Evolutionary conservation across 2,888 invertebrate species (phyloP), one percentile per base, ranked within the genome.

Genomic region (Caenorhabditis uteleia): DNA sequence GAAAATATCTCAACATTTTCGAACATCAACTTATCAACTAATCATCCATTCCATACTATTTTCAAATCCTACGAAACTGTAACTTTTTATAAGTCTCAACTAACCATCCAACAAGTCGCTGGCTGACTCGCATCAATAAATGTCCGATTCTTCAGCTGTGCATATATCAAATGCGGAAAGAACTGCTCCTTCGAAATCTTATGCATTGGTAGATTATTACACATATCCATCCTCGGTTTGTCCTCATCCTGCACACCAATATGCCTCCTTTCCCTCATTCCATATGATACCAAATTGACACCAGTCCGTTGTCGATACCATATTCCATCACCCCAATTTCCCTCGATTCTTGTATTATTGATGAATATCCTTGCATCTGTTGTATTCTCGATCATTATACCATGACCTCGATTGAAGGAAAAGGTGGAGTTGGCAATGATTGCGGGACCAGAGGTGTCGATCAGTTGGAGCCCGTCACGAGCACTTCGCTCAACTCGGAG

Each of bases 381-480:
- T 3, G 81, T 75, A 57, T 78, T 77, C 25, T 79, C 79, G 7
- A 82, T 59, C 4, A 69, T 70, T 10, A 82, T 70, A 14, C 80
- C 80, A 50, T 83, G 84, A 87, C 89, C 89, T 85, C 87, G 86
- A 86, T 94, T 95, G 83, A 90, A 89, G 77, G 90, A 88, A 59
- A 97, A 88, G 3, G 90, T 90, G 60, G 91, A 91, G 83, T 93
- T 91, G 71, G 89, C 89, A 70, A 95, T 88, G 44, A 88, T 85
- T 75, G 93, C 88, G 8, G 92, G 91, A 23, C 91, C 90, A 77
- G 46, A 26, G 1, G 94, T 90, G 69, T 89, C 88, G 2, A 92
- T 92, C 73, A 93, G 88, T 84, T 94, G 94, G 69, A 95, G 89
- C 10, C 92, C 98, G 82, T 94, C 94, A 83, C 91, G 93, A 1